Conservation (phyloP, 2,113 vertebrate species). For the Dasyprocta punctata region DNA sequence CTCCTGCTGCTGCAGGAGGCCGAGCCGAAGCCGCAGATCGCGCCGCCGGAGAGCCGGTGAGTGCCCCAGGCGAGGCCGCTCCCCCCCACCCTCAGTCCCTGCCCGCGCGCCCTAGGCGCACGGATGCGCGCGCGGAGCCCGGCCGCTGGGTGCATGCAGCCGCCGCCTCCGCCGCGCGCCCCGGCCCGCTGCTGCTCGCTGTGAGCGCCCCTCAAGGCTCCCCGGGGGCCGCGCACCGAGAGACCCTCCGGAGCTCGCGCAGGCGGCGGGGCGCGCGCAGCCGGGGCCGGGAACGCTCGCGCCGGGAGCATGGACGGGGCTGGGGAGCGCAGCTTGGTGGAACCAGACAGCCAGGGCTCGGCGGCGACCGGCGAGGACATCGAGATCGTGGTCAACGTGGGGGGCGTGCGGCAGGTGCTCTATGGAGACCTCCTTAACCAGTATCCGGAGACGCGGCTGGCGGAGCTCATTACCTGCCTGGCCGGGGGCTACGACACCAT, state of each 20-base stretch:
- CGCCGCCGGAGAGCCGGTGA: slow-evolving; percentile 81
- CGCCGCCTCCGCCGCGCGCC: slow-evolving; percentile 67
- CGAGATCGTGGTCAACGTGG: slow-evolving; percentile 95
- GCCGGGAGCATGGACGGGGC: slow-evolving; percentile 84
- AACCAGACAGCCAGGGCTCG: slow-evolving; percentile 85
- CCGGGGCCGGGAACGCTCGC: slow-evolving; percentile 44
- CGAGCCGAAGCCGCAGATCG: slow-evolving; percentile 36
- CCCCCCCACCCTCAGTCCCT: slow-evolving; percentile 2
- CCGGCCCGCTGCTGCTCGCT: slow-evolving; percentile 52
- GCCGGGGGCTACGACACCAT: slow-evolving; percentile 90
- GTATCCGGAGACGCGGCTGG: slow-evolving; percentile 95
- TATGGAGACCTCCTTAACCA: slow-evolving; percentile 92
- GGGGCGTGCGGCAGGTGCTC: slow-evolving; percentile 94
- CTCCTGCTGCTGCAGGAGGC: background rate
- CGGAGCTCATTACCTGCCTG: slow-evolving; percentile 93
- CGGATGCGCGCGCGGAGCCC: slow-evolving; percentile 75
- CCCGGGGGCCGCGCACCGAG: background rate
- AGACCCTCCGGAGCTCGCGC: background rate
- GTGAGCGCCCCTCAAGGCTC: slow-evolving; percentile 64
- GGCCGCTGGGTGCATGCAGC: slow-evolving; percentile 61
- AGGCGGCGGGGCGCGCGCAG: background rate
- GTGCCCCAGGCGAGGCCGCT: slow-evolving; percentile 73
- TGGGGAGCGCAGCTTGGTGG: slow-evolving; percentile 87
- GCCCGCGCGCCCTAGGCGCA: slow-evolving; percentile 42
- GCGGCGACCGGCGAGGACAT: slow-evolving; percentile 87